Evolutionary conservation across 2,888 invertebrate species (phyloP).

Genomic region (Apodemia hepburni): DNA sequence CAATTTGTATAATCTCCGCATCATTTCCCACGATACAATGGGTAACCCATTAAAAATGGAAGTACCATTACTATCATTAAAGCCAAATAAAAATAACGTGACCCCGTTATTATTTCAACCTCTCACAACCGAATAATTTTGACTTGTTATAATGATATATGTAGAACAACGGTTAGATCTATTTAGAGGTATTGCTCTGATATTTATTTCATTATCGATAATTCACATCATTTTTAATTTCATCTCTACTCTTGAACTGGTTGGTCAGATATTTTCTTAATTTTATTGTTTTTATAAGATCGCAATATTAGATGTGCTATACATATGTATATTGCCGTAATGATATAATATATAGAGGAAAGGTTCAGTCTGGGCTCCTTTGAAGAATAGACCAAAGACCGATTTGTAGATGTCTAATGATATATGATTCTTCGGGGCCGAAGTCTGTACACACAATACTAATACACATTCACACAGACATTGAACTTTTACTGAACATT

Average conservation of each 20-base stretch:
- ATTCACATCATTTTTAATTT: neutral
- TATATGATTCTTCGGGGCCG: no score
- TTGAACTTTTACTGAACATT: no score
- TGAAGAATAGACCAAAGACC: no score
- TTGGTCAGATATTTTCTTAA: no score
- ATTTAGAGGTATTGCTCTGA: conserved; percentile 17
- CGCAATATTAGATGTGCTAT: no score
- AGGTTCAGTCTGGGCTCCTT: no score
- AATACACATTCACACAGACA: no score
- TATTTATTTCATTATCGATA: conserved; percentile 8
- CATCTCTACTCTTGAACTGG: neutral
- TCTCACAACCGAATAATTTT: conserved; percentile 58
- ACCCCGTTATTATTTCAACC: conserved; percentile 57
- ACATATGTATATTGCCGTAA: no score
- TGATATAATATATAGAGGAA: no score
- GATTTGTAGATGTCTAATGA: no score
- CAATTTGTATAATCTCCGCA: conserved; percentile 10
- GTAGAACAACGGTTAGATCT: conserved; percentile 16
- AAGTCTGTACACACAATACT: no score
- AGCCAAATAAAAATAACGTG: conserved; percentile 58
- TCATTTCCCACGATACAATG: conserved; percentile 57
- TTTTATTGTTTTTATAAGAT: no score
- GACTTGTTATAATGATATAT: conserved; percentile 39
- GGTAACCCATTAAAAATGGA: conserved; percentile 51
- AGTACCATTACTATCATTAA: conserved; percentile 63